These are phyloP conservation scores for Pterostichus niger DNA, from an alignment of 2,888 invertebrate species.

Conservation along the genomic window DNA sequence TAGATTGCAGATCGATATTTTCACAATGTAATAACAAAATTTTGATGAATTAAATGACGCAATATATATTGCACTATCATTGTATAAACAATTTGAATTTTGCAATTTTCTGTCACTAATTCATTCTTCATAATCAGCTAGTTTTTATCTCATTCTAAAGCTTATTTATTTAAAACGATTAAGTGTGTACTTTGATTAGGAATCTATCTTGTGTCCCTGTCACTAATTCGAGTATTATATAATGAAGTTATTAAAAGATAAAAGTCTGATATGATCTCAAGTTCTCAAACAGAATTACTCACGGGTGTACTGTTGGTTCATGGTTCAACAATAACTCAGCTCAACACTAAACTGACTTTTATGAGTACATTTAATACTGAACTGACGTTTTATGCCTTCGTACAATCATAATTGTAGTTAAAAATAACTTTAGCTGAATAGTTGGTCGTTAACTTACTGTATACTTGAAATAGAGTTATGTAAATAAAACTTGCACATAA, in stretches of 20 bases:
- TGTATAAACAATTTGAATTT: too few species aligned
- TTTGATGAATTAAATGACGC: too few species aligned
- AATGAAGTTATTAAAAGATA: neutral
- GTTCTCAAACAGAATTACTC: neutral
- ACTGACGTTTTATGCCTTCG: conserved; percentile 16
- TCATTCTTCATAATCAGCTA: too few species aligned
- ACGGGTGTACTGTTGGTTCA: neutral
- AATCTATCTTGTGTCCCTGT: neutral
- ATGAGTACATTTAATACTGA: neutral
- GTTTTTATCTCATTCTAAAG: too few species aligned
- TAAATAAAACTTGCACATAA: neutral
- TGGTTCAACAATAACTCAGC: neutral
- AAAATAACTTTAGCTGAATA: conserved; percentile 19
- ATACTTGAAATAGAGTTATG: conserved; percentile 1
- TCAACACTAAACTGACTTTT: conserved; percentile 20
- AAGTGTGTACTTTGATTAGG: too few species aligned
- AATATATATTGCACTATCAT: too few species aligned
- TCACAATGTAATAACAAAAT: too few species aligned
- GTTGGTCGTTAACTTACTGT: conserved; percentile 16
- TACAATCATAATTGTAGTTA: conserved; percentile 35
- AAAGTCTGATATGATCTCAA: neutral
- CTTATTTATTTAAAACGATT: too few species aligned
- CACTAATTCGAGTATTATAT: neutral
- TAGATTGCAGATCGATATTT: too few species aligned
- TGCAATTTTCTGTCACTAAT: too few species aligned